Evolutionary conservation across 2,888 invertebrate species (phyloP), one percentile per base, ranked within the genome.

Genomic region (Eilema sororculum): DNA sequence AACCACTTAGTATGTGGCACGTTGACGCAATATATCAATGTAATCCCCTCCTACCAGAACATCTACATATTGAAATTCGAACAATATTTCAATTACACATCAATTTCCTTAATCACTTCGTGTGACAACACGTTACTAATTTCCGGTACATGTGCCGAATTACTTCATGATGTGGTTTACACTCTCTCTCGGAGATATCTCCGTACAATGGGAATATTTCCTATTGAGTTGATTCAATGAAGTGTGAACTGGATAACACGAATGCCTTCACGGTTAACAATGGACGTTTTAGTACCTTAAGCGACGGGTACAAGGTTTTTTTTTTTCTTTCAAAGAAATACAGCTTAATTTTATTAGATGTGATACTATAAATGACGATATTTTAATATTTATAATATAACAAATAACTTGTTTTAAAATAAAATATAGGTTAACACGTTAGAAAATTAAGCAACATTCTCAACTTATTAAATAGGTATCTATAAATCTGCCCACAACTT

Each of bases 211-310:
- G 87, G 87, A 90, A 90, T 90, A 89, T 89, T 89, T 88, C 87
- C 87, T 89, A 90, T 91, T 89, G 89, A 90, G 81, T 81, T 79
- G 84, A 86, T 85, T 84, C 91, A 92, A 92, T 92, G 92, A 90
- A 90, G 91, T 88, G 90, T 88, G 86, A 90, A 87, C 84, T 81
- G 92, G 92, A 93, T 93, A 93, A 92, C 91, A 87, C 78, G 87
- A 87, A 90, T 86, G 89, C 86, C 82, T 87, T 84, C 77, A 78
- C 75, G 67, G 59, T 59, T 74, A 72, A 73, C 72, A 75, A 77
- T 71, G 57, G 20, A 65, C 30, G 84, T 76, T 78, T 84, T 77
- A 79, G 69, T 77, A 81, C 83, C 81, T 87, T 86, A 84, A 78
- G 86, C 82, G 72, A 60, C 76, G 84, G 84, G 77, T 85, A 88